Base-by-base conservation (phyloP, 2,797 vertebrate species). In the Allobates femoralis region DNA sequence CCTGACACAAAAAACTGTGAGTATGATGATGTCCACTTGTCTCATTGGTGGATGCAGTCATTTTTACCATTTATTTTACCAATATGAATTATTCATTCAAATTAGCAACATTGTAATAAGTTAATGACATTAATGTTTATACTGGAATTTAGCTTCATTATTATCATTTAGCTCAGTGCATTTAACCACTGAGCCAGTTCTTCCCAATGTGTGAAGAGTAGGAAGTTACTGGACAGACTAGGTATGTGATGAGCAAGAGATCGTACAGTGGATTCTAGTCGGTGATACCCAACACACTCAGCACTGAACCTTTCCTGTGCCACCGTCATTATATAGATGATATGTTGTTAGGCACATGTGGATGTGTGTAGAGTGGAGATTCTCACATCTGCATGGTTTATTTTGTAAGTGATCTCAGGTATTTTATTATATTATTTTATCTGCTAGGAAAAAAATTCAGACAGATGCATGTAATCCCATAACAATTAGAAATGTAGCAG, bases 1-100 rank as follows among this genome's bases (percentile, higher is more conserved):
- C 88, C 58, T 62, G 30, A 32, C 26, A 5, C 3, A 0, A 15
- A 0, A 30, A 51, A 12, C 69, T 88, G 92, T 93, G 87, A 92
- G 92, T 85, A 85, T 69, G 4, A 30, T 86, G 66, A 21, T 85
- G 7, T 58, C 69, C 66, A 55, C 21, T 46, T 30, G 53, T 7
- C 26, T 58, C 55, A 16, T 15, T 60, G n/a, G 34, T 58, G 26
- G 37, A 19, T 11, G 28, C 28, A 41, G 67, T 32, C 11, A 19
- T 37, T 69, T 37, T 69, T 37, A 37, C 66, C 19, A n/a, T 69
- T 12, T 46, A 46, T 37, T 71, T 37, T 46, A 71, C 11, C 8
- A n/a, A 69, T 8, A n/a, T 3, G 18, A 34, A 3, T 32, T 34
- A 37, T 37, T 21, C 66, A 69, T 18, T 18, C 16, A 32, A 67